phyloP scores from a whole-genome alignment of 2,797 vertebrate genomes.

The Anableps anableps region DNA sequence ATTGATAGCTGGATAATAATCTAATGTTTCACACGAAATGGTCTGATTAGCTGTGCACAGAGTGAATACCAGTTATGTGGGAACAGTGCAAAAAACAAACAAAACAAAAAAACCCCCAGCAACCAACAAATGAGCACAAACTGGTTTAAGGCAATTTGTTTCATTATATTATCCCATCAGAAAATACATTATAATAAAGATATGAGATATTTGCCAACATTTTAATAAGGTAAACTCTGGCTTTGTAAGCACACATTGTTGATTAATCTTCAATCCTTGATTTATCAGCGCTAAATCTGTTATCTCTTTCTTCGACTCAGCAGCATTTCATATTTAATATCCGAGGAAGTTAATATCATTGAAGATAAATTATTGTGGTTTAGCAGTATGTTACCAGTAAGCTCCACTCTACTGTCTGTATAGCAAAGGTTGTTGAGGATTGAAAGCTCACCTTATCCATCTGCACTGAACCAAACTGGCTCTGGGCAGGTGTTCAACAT shows the following conservation, averaged over 20 bases:
- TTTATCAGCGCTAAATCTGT: constrained; percentile 46
- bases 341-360: constrained; percentile 39
- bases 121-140: constrained; percentile 24
- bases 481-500: constrained; percentile 79
- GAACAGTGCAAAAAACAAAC: constrained; percentile 24
- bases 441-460: constrained; percentile 68
- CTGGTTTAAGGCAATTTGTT: constrained; percentile 21
- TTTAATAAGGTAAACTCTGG: constrained; percentile 30
- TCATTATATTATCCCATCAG: constrained; percentile 16
- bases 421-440: constrained; percentile 57
- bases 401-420: constrained; percentile 20
- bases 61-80: constrained; percentile 23
- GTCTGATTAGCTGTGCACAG: constrained; percentile 48
- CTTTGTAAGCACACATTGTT: constrained; percentile 27
- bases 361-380: constrained; percentile 27
- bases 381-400: neutral
- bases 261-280: constrained; percentile 45
- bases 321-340: constrained; percentile 39
- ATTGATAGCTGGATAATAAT: constrained; percentile 49
- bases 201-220: constrained; percentile 39
- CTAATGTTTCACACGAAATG: constrained; percentile 42
- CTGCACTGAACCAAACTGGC: constrained; percentile 71
- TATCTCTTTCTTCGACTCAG: constrained; percentile 20
- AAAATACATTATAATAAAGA: constrained; percentile 37
- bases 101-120: no score